Conservation (phyloP, 37 sponge, comb jelly and placozoan species). For the Oopsacas minuta region DNA sequence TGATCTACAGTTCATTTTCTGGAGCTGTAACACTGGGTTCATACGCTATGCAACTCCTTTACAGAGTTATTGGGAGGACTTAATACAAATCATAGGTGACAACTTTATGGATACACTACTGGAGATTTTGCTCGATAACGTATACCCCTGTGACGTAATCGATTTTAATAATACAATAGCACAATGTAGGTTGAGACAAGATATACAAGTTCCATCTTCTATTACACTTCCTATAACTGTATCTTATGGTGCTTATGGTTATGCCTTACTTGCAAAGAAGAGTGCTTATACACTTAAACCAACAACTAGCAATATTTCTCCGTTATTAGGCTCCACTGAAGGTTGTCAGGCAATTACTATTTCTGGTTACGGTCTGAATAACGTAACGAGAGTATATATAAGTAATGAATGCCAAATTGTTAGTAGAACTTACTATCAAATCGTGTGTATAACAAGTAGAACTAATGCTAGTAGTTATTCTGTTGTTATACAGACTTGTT, state of each 20-base stretch:
- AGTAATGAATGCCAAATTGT: neutral
- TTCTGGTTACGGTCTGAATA: neutral
- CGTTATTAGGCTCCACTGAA: neutral
- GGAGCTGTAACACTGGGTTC: neutral
- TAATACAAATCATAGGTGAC: neutral
- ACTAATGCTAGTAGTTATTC: neutral
- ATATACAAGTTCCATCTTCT: neutral
- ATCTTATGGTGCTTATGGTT: neutral
- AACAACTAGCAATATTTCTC: neutral
- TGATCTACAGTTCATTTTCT: constrained; percentile 2
- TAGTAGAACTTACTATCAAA: neutral
- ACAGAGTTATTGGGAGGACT: neutral
- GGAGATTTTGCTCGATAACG: neutral
- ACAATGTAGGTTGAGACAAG: neutral
- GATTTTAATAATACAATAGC: neutral
- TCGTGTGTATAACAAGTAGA: neutral
- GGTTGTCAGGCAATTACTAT: neutral
- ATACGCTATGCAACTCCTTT: neutral
- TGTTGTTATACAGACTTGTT: neutral
- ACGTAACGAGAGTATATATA: neutral
- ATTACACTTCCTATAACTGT: neutral
- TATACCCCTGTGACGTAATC: neutral
- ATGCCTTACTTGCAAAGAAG: neutral
- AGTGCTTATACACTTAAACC: neutral
- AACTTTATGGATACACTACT: neutral